These are phyloP conservation scores for Cavia aperea DNA, from an alignment of 2,113 vertebrate species.

Conservation along the genomic window DNA sequence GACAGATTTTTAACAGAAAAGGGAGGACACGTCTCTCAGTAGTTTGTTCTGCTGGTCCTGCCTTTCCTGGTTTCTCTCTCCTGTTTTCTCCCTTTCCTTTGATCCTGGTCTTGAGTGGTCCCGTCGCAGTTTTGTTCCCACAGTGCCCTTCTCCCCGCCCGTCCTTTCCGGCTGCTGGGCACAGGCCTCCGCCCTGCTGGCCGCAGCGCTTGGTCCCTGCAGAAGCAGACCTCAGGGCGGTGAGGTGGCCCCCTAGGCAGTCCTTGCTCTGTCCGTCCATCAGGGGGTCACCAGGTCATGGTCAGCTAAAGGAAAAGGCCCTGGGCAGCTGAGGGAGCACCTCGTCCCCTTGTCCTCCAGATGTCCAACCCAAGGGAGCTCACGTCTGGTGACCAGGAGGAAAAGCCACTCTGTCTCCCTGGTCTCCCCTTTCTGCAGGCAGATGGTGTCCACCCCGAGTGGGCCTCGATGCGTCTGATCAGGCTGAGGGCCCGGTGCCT, in stretches of 20 bases:
- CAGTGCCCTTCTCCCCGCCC: constrained; percentile 22
- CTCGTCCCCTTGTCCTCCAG: background rate
- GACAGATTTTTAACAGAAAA: constrained; percentile 9
- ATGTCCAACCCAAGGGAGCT: background rate
- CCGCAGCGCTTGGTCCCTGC: constrained; percentile 56
- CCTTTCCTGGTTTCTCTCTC: background rate
- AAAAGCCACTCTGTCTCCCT: background rate
- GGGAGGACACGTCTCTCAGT: background rate
- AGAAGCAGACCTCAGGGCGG: background rate
- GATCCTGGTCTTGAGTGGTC: background rate
- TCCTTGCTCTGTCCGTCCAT: background rate
- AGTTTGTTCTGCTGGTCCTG: background rate
- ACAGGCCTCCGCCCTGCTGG: background rate
- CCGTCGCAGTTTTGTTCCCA: constrained; percentile 50
- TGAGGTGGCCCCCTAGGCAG: too few species aligned
- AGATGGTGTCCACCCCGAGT: background rate
- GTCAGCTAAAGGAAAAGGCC: background rate
- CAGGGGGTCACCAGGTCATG: background rate
- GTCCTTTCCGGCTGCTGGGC: constrained; percentile 42
- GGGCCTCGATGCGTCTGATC: background rate
- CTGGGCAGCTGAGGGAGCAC: background rate
- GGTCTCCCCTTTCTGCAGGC: background rate
- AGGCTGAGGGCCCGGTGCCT: background rate
- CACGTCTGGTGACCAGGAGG: background rate
- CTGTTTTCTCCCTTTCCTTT: background rate